Base-by-base conservation (phyloP, 2,113 vertebrate genomes). In the Ahaetulla prasina region DNA sequence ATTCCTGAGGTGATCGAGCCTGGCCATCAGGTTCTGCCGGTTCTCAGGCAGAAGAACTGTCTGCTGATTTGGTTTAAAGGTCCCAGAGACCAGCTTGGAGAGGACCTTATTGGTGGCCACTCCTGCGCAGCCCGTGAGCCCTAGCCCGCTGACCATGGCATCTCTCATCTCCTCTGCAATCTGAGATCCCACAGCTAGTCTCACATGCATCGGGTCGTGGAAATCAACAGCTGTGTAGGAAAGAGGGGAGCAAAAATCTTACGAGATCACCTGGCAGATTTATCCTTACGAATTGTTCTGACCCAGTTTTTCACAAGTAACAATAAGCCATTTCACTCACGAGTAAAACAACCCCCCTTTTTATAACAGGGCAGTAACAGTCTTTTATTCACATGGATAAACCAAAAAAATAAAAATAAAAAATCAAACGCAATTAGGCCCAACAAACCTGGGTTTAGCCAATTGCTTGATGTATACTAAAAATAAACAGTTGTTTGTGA, bases 41-140 rank as follows among this genome's bases (percentile, higher is more conserved):
- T 98, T 98, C 86, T 98, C 98, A 1, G 98, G 98, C 54, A 99
- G 92, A 45, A 99, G 97, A 16, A 98, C 95, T 0, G 98, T 99
- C 96, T 99, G 99, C 45, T 99, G 98, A 94, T 99, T 99, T 86
- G 99, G 99, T 95, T 99, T 99, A 93, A 98, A 98, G 43, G 96
- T 94, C 2, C 98, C 98, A 2, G 98, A 98, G 55, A 98, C 98
- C 90, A 99, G 96, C 95, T 99, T 99, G 89, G 98, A 97, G 90
- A 99, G 89, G 0, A 99, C 92, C 90, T 99, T 99, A 93, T 97
- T 99, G 2, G 97, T 95, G 57, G 99, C 98, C 0, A 99, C 95
- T 39, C 99, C 99, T 11, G 98, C 98, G 8, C 98, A 99, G 90
- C 98, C 97, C 0, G 98, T 99, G 87, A 99, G 98, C 25, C 98